Conservation (phyloP, 1,140 invertebrate genomes). For the Dendroctonus ponderosae region DNA sequence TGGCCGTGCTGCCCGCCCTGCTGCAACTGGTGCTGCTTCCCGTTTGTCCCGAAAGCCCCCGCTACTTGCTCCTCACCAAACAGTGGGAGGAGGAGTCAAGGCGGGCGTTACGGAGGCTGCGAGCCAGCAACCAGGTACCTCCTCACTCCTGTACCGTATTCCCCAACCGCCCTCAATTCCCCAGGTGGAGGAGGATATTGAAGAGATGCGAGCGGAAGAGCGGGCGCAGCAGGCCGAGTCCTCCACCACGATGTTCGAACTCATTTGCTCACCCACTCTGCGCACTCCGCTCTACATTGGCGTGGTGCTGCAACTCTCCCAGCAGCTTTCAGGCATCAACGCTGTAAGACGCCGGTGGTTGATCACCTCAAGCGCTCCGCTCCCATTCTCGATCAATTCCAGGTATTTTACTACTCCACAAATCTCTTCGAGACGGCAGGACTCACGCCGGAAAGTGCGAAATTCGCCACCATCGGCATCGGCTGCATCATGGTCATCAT, state of each 20-base stretch:
- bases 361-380: neutral
- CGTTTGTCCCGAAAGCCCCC: slow-evolving; percentile 85
- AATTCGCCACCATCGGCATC: slow-evolving; percentile 94
- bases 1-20: slow-evolving; percentile 87
- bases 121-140: slow-evolving; percentile 70
- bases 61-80: slow-evolving; percentile 85
- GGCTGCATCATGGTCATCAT: slow-evolving; percentile 95
- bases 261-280: slow-evolving; percentile 84
- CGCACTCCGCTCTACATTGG: slow-evolving; percentile 89
- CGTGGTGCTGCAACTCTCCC: slow-evolving; percentile 96
- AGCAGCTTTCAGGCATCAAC: slow-evolving; percentile 96
- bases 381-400: slow-evolving; percentile 33
- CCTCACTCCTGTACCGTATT: too few relatives aligned
- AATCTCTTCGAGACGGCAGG: slow-evolving; percentile 87
- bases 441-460: slow-evolving; percentile 78
- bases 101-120: slow-evolving; percentile 72
- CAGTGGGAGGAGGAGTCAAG: slow-evolving; percentile 91
- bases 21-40: slow-evolving; percentile 88
- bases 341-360: slow-evolving; percentile 65
- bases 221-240: slow-evolving; percentile 86
- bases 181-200: slow-evolving; percentile 84
- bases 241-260: slow-evolving; percentile 86
- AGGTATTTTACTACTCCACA: slow-evolving; percentile 98
- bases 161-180: neutral
- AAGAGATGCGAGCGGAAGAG: slow-evolving; percentile 92